Percentiles rank a stretch among this genome's conserved stretches.
These are phyloP conservation scores for Phrynocephalus forsythii DNA, from an alignment of 2,797 vertebrate genomes.

Conservation along the genomic window DNA sequence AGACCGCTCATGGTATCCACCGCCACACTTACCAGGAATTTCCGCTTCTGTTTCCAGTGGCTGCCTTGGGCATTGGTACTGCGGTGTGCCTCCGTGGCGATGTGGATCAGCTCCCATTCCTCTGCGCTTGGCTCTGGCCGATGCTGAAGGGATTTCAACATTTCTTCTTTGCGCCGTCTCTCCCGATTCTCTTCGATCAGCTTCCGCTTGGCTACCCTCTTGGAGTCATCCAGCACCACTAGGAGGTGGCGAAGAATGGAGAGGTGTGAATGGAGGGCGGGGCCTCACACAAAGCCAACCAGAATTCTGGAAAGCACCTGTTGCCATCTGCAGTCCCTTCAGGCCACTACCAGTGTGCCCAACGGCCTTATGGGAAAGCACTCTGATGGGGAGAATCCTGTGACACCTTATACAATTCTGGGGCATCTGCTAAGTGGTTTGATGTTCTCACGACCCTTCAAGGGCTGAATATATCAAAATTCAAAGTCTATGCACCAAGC, in stretches of 20 bases:
- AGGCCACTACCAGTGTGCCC: not conserved
- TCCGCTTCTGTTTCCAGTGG: conserved; percentile 98
- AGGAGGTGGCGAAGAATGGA: conserved; percentile 25
- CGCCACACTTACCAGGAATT: conserved; percentile 89
- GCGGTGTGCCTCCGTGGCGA: conserved; percentile 94
- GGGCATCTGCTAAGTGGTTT: not conserved
- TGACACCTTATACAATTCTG: not conserved
- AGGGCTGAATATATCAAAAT: not conserved
- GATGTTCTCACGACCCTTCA: not conserved
- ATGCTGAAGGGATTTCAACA: conserved; percentile 92
- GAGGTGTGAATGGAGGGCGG: conserved; percentile 8
- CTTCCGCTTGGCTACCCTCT: conserved; percentile 95
- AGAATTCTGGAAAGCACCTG: not conserved
- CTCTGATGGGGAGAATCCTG: not conserved
- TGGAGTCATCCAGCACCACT: conserved; percentile 98
- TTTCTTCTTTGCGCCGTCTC: conserved; percentile 93
- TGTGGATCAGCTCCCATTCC: conserved; percentile 96
- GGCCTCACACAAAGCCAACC: not conserved
- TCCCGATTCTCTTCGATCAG: conserved; percentile 98
- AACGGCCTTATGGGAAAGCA: not conserved
- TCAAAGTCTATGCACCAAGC: conserved; percentile 13
- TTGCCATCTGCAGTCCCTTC: not conserved
- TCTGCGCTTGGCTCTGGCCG: conserved; percentile 91
- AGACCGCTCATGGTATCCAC: rapidly evolving
- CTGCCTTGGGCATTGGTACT: conserved; percentile 98